Base-by-base conservation (phyloP, 1,140 invertebrate genomes). In the Philopotamus ludificatus region DNA sequence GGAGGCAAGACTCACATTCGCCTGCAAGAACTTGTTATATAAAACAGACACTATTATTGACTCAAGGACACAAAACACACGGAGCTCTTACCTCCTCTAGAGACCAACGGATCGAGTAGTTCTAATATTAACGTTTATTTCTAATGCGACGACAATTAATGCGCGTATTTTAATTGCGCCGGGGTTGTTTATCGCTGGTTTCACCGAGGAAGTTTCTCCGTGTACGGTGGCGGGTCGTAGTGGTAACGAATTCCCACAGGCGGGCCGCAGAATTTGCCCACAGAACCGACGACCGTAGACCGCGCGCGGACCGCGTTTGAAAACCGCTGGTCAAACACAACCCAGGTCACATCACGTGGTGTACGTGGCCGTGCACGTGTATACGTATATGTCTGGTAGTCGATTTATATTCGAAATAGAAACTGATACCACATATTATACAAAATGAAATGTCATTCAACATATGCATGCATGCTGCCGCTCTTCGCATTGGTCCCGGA, bases 1-100 rank as follows among this genome's bases (percentile, higher is more conserved):
- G n/a, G n/a, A n/a, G n/a, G n/a, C n/a, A n/a, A n/a, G n/a, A n/a
- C n/a, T n/a, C n/a, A n/a, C n/a, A n/a, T n/a, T n/a, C n/a, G n/a
- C n/a, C n/a, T n/a, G n/a, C n/a, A n/a, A 20, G 25, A 15, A 25
- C 20, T 20, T 12, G 21, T 25, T 12, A 51, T 61, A 61, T 25
- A 61, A 61, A 23, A 21, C 42, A 49, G 22, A 61, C 44, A 61
- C 58, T 61, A 61, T 61, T 61, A 61, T 61, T 61, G 58, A 61
- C 58, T 61, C 58, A 61, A 61, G 58, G 58, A 61, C 58, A 49
- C 9, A 23, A 22, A 44, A 2, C 12, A 22, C 18, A 15, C 51
- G 26, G 28, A 34, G 12, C 28, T 34, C 28, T 34, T 34, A 34
- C 28, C 12, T 34, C 28, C 12, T 12, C 28, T 16, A 7, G 26